A percentile compares a stretch with the other conserved stretches of the same genome.
phyloP scores from a whole-genome alignment of 2,113 vertebrate species.

The Tragelaphus scriptus region DNA sequence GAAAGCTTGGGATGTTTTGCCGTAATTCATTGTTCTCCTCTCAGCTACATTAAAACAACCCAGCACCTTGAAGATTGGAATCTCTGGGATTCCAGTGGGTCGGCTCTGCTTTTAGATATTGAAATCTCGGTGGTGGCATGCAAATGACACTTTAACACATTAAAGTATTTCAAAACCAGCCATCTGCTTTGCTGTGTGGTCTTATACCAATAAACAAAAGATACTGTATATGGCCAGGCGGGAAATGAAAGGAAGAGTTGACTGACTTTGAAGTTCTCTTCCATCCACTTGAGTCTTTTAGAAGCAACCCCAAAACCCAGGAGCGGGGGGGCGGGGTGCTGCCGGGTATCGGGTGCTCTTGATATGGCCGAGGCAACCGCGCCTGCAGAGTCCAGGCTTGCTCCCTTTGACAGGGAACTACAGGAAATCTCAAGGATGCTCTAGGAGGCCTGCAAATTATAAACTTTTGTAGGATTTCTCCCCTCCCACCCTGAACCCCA shows the following conservation, averaged over 20 bases:
- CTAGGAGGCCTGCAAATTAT: slow-evolving; percentile 43
- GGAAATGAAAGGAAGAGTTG: slow-evolving; percentile 77
- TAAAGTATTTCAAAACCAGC: slow-evolving; percentile 79
- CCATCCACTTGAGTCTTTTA: slow-evolving; percentile 70
- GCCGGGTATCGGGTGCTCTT: slow-evolving; percentile 62
- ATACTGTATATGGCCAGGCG: slow-evolving; percentile 75
- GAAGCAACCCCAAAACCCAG: slow-evolving; percentile 45
- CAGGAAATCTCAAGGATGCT: slow-evolving; percentile 60
- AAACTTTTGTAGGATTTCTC: slow-evolving; percentile 26
- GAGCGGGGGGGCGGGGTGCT: slow-evolving; percentile 47
- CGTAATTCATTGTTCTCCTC: slow-evolving; percentile 66
- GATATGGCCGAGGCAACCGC: slow-evolving; percentile 60
- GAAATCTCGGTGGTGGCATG: slow-evolving; percentile 80
- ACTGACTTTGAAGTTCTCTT: slow-evolving; percentile 75
- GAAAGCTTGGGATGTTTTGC: slow-evolving; percentile 63
- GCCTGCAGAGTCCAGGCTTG: slow-evolving; percentile 64
- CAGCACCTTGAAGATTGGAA: slow-evolving; percentile 69
- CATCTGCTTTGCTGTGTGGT: slow-evolving; percentile 84
- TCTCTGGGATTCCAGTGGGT: slow-evolving; percentile 71
- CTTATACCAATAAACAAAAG: slow-evolving; percentile 86
- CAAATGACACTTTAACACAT: slow-evolving; percentile 82
- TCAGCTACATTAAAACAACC: slow-evolving; percentile 67
- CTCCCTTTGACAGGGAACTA: slow-evolving; percentile 68
- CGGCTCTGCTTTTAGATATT: slow-evolving; percentile 79
- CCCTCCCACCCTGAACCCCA: not conserved